These are phyloP conservation scores for Trachymyrmex cornetzi DNA, from an alignment of 1,140 invertebrate species.

Conservation along the genomic window DNA sequence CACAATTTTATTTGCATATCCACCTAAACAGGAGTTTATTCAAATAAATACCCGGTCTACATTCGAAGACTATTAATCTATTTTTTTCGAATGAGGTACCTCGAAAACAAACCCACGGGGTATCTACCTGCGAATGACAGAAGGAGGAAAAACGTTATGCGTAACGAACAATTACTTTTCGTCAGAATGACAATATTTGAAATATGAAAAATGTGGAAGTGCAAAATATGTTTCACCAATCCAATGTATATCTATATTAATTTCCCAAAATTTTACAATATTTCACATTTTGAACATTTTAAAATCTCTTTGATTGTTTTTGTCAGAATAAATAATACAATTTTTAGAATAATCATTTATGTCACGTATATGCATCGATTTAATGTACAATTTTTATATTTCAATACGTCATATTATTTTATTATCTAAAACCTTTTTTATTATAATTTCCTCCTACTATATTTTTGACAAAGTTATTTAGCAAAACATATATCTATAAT, in stretches of 20 bases:
- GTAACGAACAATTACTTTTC: conserved; percentile 12
- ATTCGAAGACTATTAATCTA: conserved; percentile 22
- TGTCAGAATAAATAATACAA: neutral
- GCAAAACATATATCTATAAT: neutral
- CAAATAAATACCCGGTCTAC: neutral
- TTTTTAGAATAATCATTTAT: neutral
- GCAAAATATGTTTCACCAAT: neutral
- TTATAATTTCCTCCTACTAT: neutral
- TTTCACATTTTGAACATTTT: neutral
- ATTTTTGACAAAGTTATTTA: neutral
- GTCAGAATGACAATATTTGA: neutral
- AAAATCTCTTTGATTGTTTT: neutral
- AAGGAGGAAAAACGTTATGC: neutral
- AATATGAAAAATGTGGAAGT: neutral
- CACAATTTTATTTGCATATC: conserved; percentile 42
- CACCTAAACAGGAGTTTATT: conserved; percentile 30
- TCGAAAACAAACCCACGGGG: neutral
- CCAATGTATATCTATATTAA: neutral
- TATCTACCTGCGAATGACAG: neutral
- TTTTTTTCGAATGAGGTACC: neutral
- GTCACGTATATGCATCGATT: neutral
- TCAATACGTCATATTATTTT: neutral
- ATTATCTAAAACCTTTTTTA: neutral
- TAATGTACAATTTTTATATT: conserved; percentile 1
- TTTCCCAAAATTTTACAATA: neutral